A percentile compares a stretch with the other conserved stretches of the same genome.
Conservation (phyloP, 2,113 vertebrate species). For the Murina feae region DNA sequence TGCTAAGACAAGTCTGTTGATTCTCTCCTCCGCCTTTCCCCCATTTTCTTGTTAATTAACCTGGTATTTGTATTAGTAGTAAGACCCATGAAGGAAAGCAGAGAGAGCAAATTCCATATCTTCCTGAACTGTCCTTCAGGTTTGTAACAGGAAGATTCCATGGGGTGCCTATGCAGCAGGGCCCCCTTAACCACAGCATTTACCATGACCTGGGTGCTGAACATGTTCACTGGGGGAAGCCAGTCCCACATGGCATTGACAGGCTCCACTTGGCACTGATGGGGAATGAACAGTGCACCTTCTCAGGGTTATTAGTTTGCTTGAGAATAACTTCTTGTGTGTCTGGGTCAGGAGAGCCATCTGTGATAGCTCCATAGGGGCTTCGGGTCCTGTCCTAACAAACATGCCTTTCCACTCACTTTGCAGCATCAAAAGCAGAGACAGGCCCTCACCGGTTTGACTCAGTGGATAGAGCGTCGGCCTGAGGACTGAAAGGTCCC, state of each 20-base stretch:
- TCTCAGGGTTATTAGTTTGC: not conserved
- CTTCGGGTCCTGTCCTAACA: not conserved
- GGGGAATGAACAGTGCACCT: not conserved
- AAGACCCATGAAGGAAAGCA: not conserved
- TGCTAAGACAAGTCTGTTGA: not conserved
- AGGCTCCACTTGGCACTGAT: not conserved
- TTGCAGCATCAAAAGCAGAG: not conserved
- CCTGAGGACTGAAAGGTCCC: too few species aligned
- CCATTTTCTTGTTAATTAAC: not conserved
- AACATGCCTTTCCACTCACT: not conserved
- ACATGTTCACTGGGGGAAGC: too few species aligned
- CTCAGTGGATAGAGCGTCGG: too few species aligned
- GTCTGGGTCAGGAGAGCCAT: not conserved
- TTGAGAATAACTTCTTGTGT: not conserved
- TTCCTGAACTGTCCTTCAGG: too few species aligned
- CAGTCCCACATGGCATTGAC: too few species aligned
- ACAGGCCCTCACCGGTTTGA: not conserved
- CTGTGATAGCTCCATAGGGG: not conserved
- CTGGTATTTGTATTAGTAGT: not conserved
- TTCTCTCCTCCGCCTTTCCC: not conserved
- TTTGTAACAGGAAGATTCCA: not conserved
- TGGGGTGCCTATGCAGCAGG: not conserved
- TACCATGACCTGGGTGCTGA: not conserved
- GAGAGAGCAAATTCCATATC: not conserved
- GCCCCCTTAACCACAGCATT: not conserved